Base-by-base conservation (phyloP, 2,797 vertebrate species). In the Acomys russatus region DNA sequence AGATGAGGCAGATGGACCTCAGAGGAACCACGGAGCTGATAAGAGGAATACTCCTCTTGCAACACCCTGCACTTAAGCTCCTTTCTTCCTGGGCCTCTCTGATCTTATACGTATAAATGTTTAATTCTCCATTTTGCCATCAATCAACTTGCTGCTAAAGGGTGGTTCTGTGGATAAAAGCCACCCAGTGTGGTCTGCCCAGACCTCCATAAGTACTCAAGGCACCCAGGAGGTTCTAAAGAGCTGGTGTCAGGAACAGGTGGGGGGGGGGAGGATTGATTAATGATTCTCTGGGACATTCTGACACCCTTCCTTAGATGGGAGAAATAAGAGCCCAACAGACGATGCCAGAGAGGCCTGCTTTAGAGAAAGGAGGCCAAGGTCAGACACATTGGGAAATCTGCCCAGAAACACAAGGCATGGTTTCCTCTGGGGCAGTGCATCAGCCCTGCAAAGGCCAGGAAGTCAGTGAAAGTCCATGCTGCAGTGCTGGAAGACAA, bases 271-370 rank as follows among this genome's bases (percentile, higher is more conserved):
- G 38, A 59, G 56, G 88, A 10, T 96, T 98, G 98, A 98, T 99
- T 97, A 98, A 98, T 98, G 97, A 96, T 92, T 98, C 97, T 96
- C 95, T 95, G 79, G 97, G 98, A 98, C 95, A 94, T 97, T 96
- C 97, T 98, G 98, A 98, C 98, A 99, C 98, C 97, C 98, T 97
- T 95, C 95, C 97, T 95, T 96, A 97, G 97, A 98, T 98, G 96
- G 96, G 92, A 97, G 96, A 98, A 98, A 98, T 98, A 98, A 98
- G 96, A 99, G 96, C 94, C 94, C 92, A 44, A 44, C 9, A 33
- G 15, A 51, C 12, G 12, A 44, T 25, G 78, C 38, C 78, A 83
- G 66, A 61, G 68, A 83, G 20, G 6, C 38, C 84, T 38, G 63
- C 97, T 97, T 96, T 89, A 84, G 96, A 95, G 94, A 66, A 97